These are phyloP conservation scores for Scaptomyza graminum DNA, from an alignment of 1,140 invertebrate genomes.

Conservation along the genomic window DNA sequence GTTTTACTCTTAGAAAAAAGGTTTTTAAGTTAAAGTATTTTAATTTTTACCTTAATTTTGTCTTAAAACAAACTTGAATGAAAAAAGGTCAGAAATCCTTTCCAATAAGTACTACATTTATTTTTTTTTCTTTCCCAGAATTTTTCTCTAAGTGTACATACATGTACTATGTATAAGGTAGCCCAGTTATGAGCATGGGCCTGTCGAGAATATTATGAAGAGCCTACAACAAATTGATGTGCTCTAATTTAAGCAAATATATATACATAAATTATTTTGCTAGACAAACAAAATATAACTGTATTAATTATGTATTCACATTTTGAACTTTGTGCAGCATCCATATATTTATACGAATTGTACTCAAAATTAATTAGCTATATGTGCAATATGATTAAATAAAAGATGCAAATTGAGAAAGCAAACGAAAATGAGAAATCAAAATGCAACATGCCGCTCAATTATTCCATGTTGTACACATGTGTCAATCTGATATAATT, in stretches of 20 bases:
- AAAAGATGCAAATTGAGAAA: constrained; percentile 10
- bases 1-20: too few species aligned
- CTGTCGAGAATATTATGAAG: constrained; percentile 6
- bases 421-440: constrained; percentile 32
- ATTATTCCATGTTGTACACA: constrained; percentile 20
- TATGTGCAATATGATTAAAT: constrained; percentile 16
- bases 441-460: constrained; percentile 42
- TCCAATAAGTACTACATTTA: too few species aligned
- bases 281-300: background rate
- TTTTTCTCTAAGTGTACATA: background rate
- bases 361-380: constrained; percentile 17
- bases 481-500: background rate
- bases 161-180: background rate
- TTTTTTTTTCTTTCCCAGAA: background rate
- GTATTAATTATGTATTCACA: constrained; percentile 28
- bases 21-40: too few species aligned
- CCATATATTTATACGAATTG: constrained; percentile 32
- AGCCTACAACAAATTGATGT: constrained; percentile 25
- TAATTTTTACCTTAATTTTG: too few species aligned
- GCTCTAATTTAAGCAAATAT: constrained; percentile 48
- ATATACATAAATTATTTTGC: background rate
- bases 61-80: too few species aligned
- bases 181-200: constrained; percentile 17
- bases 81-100: too few species aligned
- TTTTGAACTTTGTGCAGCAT: constrained; percentile 53